Conservation (phyloP, 2,888 invertebrate genomes). For the Pediacus dermestoides region DNA sequence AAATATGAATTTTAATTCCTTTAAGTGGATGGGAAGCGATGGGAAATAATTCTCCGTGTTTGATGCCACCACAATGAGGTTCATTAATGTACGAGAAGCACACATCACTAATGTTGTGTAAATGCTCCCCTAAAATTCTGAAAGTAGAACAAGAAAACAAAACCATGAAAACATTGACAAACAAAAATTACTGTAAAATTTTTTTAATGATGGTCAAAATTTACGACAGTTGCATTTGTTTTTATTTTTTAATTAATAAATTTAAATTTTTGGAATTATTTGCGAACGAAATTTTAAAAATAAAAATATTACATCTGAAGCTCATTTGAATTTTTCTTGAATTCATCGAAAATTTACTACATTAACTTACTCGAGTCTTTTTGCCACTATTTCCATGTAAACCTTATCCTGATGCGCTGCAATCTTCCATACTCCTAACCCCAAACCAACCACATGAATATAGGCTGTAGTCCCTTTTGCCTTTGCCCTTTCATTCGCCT, state of each 20-base stretch:
- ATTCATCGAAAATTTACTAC: too few species aligned
- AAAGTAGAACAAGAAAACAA: slow-evolving; percentile 35
- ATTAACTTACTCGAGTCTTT: slow-evolving; percentile 53
- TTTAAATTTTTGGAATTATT: too few species aligned
- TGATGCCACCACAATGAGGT: slow-evolving; percentile 50
- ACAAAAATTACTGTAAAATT: too few species aligned
- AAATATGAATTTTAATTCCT: slow-evolving; percentile 50
- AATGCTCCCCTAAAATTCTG: slow-evolving; percentile 35
- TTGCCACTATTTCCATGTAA: slow-evolving; percentile 61
- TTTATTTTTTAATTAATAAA: slow-evolving; percentile 5
- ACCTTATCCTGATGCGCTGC: slow-evolving; percentile 61
- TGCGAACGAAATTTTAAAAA: too few species aligned
- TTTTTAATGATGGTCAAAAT: too few species aligned
- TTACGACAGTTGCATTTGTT: not conserved
- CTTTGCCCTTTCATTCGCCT: slow-evolving; percentile 58
- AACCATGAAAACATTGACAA: too few species aligned
- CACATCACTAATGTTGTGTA: slow-evolving; percentile 59
- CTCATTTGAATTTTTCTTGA: too few species aligned
- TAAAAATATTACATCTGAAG: too few species aligned
- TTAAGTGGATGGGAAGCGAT: slow-evolving; percentile 31
- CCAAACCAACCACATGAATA: slow-evolving; percentile 65
- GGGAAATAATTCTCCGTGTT: slow-evolving; percentile 44
- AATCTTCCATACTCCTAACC: slow-evolving; percentile 66
- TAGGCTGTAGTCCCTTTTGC: slow-evolving; percentile 55
- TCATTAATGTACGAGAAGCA: slow-evolving; percentile 63